phyloP scores from a whole-genome alignment of 2,113 vertebrate genomes.

The Oostethus manadensis region DNA sequence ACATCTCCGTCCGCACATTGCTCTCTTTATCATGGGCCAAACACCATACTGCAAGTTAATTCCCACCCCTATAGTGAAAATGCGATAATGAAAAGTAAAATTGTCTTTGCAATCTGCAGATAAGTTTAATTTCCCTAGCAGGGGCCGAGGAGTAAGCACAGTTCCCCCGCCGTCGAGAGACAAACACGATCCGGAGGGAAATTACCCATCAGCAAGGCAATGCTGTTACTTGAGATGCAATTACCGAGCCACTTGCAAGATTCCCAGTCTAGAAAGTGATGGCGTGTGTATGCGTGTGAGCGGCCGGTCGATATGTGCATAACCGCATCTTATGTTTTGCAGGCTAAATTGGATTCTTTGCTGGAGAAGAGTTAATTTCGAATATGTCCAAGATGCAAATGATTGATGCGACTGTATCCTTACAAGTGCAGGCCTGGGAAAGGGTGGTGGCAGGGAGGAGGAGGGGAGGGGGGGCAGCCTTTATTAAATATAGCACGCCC shows the following conservation, averaged over 20 bases:
- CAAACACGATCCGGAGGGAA: conserved; percentile 74
- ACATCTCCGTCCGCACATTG: too few species aligned
- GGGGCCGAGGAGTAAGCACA: conserved; percentile 61
- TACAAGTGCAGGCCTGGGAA: conserved; percentile 34
- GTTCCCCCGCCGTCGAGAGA: conserved; percentile 66
- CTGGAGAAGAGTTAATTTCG: conserved; percentile 67
- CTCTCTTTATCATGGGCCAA: too few species aligned
- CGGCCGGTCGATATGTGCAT: conserved; percentile 62
- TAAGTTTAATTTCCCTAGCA: conserved; percentile 73
- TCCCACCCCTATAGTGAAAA: conserved; percentile 15
- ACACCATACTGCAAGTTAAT: conserved; percentile 7
- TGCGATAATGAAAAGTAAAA: conserved; percentile 71
- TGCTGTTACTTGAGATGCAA: conserved; percentile 73
- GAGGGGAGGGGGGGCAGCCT: conserved; percentile 34
- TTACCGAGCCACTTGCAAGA: conserved; percentile 74
- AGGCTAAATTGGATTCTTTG: conserved; percentile 67
- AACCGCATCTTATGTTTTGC: conserved; percentile 65
- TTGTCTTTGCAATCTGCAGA: conserved; percentile 59
- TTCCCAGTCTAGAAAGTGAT: conserved; percentile 59
- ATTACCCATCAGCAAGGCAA: conserved; percentile 75
- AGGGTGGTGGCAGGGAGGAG: conserved; percentile 24
- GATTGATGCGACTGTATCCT: conserved; percentile 67
- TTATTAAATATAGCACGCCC: conserved; percentile 30
- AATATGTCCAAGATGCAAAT: conserved; percentile 69
- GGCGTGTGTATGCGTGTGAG: conserved; percentile 33